Conservation (phyloP, 2,888 invertebrate species). For the Platypus cylindrus region DNA sequence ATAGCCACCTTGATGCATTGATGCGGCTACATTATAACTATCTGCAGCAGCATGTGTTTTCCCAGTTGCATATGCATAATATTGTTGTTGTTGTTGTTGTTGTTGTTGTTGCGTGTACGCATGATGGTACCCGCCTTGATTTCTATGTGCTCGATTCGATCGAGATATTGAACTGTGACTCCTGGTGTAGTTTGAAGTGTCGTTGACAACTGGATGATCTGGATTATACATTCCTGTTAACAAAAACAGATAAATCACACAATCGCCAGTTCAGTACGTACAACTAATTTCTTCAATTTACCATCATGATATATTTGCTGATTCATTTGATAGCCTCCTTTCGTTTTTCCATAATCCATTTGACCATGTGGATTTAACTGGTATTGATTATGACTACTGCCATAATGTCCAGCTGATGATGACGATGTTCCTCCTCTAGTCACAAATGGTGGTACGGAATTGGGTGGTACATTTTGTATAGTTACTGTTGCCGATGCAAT, state of each 20-base stretch:
- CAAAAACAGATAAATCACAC: no score
- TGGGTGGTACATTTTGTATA: constrained; percentile 44
- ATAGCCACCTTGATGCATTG: constrained; percentile 28
- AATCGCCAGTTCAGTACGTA: no score
- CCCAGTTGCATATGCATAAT: constrained; percentile 43
- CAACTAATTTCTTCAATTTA: no score
- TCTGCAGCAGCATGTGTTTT: constrained; percentile 36
- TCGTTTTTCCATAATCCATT: constrained; percentile 26
- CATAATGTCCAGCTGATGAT: constrained; percentile 32
- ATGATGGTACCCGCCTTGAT: constrained; percentile 10
- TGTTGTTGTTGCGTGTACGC: constrained; percentile 11
- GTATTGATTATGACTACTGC: constrained; percentile 32
- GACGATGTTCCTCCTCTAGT: no score
- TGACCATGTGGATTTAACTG: constrained; percentile 29
- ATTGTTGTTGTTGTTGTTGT: constrained; percentile 34
- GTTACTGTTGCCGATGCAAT: constrained; percentile 43
- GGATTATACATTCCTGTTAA: constrained; percentile 34
- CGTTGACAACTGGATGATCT: constrained; percentile 30
- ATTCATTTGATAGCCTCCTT: constrained; percentile 23
- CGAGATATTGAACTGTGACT: constrained; percentile 22
- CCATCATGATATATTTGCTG: constrained; percentile 17
- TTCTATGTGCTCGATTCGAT: constrained; percentile 5
- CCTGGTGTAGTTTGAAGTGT: constrained; percentile 27
- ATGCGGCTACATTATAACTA: constrained; percentile 22
- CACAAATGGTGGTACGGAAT: constrained; percentile 44